Conservation (phyloP, 1,140 invertebrate genomes). For the Lerema accius region DNA sequence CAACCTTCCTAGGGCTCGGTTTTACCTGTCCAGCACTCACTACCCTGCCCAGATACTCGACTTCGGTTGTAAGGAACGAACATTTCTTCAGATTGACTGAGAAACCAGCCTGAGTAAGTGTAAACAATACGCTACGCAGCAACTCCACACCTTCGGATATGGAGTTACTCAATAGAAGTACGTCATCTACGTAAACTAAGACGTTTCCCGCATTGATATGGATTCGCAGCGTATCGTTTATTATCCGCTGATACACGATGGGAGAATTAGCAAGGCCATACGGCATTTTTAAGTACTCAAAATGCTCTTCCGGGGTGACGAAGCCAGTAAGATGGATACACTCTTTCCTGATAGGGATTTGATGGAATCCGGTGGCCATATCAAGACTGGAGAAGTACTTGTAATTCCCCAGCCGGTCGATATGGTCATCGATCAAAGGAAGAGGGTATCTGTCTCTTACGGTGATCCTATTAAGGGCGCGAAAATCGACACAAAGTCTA, state of each 20-base stretch:
- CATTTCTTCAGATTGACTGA: conserved; percentile 3
- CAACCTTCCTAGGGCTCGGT: conserved; percentile 5
- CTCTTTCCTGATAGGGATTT: conserved; percentile 56
- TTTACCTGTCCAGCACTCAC: conserved; percentile 7
- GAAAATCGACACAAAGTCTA: conserved; percentile 1
- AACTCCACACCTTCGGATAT: background rate
- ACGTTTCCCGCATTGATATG: conserved; percentile 4
- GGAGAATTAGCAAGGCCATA: conserved; percentile 69
- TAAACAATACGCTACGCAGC: background rate
- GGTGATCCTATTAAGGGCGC: background rate
- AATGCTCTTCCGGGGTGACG: conserved; percentile 61
- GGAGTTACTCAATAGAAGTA: conserved; percentile 3
- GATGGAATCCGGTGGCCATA: conserved; percentile 52
- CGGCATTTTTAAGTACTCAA: conserved; percentile 68
- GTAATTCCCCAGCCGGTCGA: background rate
- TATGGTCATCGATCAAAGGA: background rate
- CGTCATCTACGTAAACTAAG: conserved; percentile 16
- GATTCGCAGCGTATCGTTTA: conserved; percentile 50
- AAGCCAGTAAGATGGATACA: conserved; percentile 62
- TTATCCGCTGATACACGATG: conserved; percentile 64
- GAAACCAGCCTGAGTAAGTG: background rate
- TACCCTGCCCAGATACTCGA: background rate
- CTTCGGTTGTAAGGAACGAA: background rate
- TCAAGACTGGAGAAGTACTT: background rate
- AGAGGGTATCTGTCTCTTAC: conserved; percentile 2